A percentile compares a stretch with the other conserved stretches of the same genome.
phyloP scores from a whole-genome alignment of 2,113 vertebrate species.

The Chaetops frenatus region DNA sequence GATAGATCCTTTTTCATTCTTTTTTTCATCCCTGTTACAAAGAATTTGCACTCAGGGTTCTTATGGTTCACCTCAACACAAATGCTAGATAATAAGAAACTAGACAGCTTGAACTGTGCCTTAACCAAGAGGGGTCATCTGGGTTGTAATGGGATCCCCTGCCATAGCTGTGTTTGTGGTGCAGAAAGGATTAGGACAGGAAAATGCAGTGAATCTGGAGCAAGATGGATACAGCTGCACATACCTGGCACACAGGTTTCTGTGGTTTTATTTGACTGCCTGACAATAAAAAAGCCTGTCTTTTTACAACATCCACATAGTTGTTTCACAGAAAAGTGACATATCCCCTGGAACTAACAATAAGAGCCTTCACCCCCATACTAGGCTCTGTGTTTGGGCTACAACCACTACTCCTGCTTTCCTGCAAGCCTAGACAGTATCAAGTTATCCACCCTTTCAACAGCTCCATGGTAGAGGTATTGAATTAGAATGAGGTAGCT shows the following conservation, averaged over 20 bases:
- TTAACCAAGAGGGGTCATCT: neutral
- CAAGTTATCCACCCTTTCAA: constrained; percentile 61
- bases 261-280: neutral
- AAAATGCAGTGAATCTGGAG: neutral
- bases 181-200: neutral
- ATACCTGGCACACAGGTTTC: constrained; percentile 19
- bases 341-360: neutral
- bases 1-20: neutral
- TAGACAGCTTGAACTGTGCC: neutral
- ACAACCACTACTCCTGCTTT: neutral
- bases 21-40: neutral
- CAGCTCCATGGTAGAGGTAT: constrained; percentile 32
- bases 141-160: neutral
- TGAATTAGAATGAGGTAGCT: constrained; percentile 54
- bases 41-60: neutral
- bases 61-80: neutral
- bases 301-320: constrained; percentile 14
- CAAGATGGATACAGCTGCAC: neutral
- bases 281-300: constrained; percentile 42
- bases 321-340: constrained; percentile 31
- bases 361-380: neutral
- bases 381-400: constrained; percentile 15
- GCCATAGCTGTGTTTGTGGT: neutral
- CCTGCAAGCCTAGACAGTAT: constrained; percentile 24
- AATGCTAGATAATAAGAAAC: neutral